Base-by-base conservation (phyloP, 1,140 invertebrate genomes). In the Macrobrachium rosenbergii region DNA sequence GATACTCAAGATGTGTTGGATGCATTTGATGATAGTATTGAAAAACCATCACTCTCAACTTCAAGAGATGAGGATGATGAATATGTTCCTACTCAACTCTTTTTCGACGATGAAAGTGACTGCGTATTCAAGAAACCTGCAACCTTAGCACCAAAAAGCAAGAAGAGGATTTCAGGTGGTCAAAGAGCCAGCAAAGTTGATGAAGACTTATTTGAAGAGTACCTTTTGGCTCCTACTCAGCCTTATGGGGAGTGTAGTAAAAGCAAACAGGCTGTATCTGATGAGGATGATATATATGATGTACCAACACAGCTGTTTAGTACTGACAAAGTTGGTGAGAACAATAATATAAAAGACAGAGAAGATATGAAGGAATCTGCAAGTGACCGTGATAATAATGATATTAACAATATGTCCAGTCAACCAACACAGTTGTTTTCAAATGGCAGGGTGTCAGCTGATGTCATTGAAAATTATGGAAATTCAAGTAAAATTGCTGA, bases 51-150 rank as follows among this genome's bases (percentile, higher is more conserved):
- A 43, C 23, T 76, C 10, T n/a, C 72, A n/a, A 84, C 69, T 11
- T 59, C 19, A 37, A 21, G n/a, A 19, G 63, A 82, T 11, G 21
- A 83, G 19, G 19, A 52, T n/a, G 81, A 88, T 82, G 60, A 72
- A 37, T 60, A 83, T 43, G 75, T 67, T 58, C 52, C 82, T 58
- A 82, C 80, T 28, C 82, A 82, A 19, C 73, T 83, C 43, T 88
- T 88, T 23, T 69, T 60, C 19, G 82, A 79, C 11, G 72, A 76
- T 83, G 80, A 79, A 10, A 63, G 62, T 23, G 60, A 63, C 17
- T 8, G 14, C 52, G 73, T 82, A 28, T 89, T 87, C 45, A 87
- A 83, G 17, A 87, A 87, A 45, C 84, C 88, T 62, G 28, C 83
- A 45, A 81, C 76, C 23, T 76, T 63, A 52, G 73, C 62, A 72